Percentiles rank a stretch among this genome's conserved stretches.
Evolutionary conservation across 2,113 vertebrate species (phyloP).

Genomic region (Asarcornis scutulata): DNA sequence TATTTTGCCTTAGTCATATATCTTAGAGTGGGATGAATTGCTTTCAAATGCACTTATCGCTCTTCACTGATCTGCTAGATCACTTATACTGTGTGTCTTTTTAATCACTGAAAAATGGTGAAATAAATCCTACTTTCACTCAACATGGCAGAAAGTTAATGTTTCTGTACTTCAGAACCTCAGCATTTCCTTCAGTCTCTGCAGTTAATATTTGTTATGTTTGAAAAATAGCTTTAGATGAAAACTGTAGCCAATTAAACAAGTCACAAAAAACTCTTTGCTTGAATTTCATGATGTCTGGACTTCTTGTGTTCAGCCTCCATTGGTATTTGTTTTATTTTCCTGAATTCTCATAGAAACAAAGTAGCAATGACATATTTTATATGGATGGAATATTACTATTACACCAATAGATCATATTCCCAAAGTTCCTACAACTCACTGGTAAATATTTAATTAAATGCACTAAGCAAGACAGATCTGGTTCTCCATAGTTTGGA

Average conservation of each 20-base stretch:
- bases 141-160: not conserved
- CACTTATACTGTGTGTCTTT: not conserved
- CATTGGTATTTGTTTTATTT: not conserved
- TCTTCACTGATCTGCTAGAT: not conserved
- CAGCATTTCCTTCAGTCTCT: not conserved
- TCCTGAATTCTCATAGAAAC: not conserved
- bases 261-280: not conserved
- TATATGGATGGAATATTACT: not conserved
- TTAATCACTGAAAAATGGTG: not conserved
- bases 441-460: not conserved
- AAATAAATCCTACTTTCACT: not conserved
- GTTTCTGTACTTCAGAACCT: not conserved
- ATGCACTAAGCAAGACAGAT: not conserved
- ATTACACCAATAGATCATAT: not conserved
- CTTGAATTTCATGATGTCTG: not conserved
- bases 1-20: not conserved
- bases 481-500: not conserved
- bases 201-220: not conserved
- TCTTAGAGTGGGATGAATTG: not conserved
- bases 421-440: not conserved
- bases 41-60: not conserved
- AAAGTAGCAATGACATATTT: not conserved
- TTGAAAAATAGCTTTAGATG: not conserved
- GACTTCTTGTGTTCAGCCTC: not conserved
- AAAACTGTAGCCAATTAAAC: not conserved